phyloP scores from a whole-genome alignment of 1,140 invertebrate genomes.

The Drosophila azteca region DNA sequence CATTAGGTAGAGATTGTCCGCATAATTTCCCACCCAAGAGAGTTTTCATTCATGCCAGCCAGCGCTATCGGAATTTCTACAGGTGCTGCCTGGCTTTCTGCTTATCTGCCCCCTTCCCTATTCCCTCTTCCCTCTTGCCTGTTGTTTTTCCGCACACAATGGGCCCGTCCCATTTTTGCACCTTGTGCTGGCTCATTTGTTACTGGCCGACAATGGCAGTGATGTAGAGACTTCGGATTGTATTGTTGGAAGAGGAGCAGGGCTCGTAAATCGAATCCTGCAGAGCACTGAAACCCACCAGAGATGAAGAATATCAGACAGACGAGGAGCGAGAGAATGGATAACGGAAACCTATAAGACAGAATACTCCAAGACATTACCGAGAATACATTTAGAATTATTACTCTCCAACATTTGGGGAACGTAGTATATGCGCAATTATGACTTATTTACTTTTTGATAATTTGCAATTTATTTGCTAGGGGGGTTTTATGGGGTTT shows the following conservation, averaged over 20 bases:
- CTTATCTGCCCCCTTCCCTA: constrained; percentile 6
- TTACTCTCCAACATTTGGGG: no score
- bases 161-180: constrained; percentile 78
- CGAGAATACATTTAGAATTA: no score
- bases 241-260: constrained; percentile 44
- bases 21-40: constrained; percentile 25
- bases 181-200: constrained; percentile 65
- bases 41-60: constrained; percentile 51
- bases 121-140: not conserved
- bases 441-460: no score
- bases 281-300: not conserved
- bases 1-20: constrained; percentile 50
- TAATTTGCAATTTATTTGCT: no score
- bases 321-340: not conserved
- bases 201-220: constrained; percentile 47
- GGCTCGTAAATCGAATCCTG: constrained; percentile 1
- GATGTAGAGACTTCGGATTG: constrained; percentile 8
- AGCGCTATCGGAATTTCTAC: constrained; percentile 51
- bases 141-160: constrained; percentile 59
- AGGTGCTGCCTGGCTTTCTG: constrained; percentile 49
- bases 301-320: constrained; percentile 11
- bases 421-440: no score
- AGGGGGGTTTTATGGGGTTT: no score
- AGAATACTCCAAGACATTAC: no score
- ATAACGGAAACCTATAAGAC: no score